Conservation (phyloP, 2,113 vertebrate species). For the Triplophysa siluroides region DNA sequence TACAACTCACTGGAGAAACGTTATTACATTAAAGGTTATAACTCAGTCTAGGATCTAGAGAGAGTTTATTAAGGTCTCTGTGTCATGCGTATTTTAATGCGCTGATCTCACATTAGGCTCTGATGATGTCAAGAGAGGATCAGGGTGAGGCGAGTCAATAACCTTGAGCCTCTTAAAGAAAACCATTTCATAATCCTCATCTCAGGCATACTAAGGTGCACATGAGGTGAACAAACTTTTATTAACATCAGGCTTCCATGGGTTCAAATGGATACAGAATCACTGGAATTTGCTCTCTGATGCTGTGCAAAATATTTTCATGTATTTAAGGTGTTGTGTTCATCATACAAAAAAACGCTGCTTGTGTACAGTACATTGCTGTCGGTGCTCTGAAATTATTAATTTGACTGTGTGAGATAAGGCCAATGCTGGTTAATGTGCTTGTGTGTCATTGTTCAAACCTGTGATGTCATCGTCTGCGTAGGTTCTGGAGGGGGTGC, state of each 20-base stretch:
- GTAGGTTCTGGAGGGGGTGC: constrained; percentile 71
- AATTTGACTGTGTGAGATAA: not conserved
- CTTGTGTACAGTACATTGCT: no score
- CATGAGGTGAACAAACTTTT: not conserved
- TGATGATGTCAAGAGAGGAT: constrained; percentile 19
- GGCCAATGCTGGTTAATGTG: not conserved
- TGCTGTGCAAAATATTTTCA: no score
- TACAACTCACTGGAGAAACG: not conserved
- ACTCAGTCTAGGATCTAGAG: not conserved
- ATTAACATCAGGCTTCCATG: not conserved
- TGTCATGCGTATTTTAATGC: not conserved
- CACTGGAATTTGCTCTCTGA: no score
- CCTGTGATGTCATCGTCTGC: constrained; percentile 60
- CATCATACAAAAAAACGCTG: no score
- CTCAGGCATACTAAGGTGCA: not conserved
- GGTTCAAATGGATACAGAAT: not conserved
- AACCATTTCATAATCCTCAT: not conserved
- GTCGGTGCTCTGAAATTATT: not conserved
- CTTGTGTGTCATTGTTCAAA: constrained; percentile 52
- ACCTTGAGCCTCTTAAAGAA: not conserved
- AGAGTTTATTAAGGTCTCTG: not conserved
- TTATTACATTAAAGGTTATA: not conserved
- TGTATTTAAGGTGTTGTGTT: no score
- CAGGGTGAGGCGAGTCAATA: not conserved
- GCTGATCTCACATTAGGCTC: not conserved